phyloP scores from a whole-genome alignment of 2,797 vertebrate genomes.

The Pangasius krempfi region DNA sequence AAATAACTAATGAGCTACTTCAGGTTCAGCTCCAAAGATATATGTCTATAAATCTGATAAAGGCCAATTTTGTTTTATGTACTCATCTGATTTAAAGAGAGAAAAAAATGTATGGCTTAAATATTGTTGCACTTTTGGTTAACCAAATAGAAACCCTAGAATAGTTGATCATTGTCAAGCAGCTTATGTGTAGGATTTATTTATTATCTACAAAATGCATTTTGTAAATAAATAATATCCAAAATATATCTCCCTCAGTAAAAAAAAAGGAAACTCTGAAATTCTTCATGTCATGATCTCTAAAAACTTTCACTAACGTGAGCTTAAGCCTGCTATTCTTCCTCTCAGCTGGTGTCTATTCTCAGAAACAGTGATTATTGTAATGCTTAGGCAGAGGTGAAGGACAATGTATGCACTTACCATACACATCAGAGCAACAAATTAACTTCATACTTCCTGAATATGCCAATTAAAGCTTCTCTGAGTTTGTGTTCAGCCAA shows the following conservation, averaged over 20 bases:
- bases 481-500: constrained; percentile 50
- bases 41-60: background rate
- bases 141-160: background rate
- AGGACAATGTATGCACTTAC: constrained; percentile 6
- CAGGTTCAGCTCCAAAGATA: background rate
- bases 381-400: constrained; percentile 36
- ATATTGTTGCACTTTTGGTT: background rate
- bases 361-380: constrained; percentile 40
- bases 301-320: background rate
- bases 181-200: background rate
- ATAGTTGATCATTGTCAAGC: background rate
- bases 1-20: constrained; percentile 35
- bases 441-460: constrained; percentile 54
- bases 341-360: constrained; percentile 41
- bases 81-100: background rate
- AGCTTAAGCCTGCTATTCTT: background rate
- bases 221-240: background rate
- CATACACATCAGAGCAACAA: constrained; percentile 49
- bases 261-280: background rate
- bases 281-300: constrained; percentile 28
- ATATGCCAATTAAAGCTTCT: constrained; percentile 54
- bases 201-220: background rate
- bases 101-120: background rate
- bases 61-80: background rate
- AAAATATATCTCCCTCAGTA: background rate